These are phyloP conservation scores for Ahaetulla prasina DNA, from an alignment of 2,113 vertebrate genomes.

Conservation along the genomic window DNA sequence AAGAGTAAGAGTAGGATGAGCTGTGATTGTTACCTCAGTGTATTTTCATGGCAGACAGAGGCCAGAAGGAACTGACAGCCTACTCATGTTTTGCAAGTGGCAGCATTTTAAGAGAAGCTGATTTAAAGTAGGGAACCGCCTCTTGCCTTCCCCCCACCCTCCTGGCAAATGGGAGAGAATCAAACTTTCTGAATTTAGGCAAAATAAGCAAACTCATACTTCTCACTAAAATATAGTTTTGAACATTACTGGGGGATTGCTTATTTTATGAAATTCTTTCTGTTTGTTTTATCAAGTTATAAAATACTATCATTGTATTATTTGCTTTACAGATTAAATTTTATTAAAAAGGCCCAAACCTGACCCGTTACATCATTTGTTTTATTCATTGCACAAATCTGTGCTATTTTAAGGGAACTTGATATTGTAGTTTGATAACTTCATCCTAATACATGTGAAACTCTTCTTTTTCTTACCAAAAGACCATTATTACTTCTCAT, in stretches of 20 bases:
- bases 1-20: not conserved
- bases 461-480: not conserved
- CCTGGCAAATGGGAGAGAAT: not conserved
- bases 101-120: not conserved
- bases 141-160: not conserved
- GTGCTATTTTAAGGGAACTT: not conserved
- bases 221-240: not conserved
- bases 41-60: not conserved
- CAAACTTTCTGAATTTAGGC: not conserved
- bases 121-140: not conserved
- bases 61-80: not conserved
- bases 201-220: not conserved
- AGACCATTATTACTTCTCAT: not conserved
- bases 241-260: not conserved
- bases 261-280: not conserved
- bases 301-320: not conserved
- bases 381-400: not conserved
- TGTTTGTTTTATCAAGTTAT: not conserved
- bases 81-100: not conserved
- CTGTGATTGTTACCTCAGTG: not conserved
- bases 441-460: not conserved
- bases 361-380: not conserved
- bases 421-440: not conserved
- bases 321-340: not conserved
- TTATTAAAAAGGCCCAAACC: not conserved